Base-by-base conservation (phyloP, 2,888 invertebrate genomes). In the Hemithea aestivaria region DNA sequence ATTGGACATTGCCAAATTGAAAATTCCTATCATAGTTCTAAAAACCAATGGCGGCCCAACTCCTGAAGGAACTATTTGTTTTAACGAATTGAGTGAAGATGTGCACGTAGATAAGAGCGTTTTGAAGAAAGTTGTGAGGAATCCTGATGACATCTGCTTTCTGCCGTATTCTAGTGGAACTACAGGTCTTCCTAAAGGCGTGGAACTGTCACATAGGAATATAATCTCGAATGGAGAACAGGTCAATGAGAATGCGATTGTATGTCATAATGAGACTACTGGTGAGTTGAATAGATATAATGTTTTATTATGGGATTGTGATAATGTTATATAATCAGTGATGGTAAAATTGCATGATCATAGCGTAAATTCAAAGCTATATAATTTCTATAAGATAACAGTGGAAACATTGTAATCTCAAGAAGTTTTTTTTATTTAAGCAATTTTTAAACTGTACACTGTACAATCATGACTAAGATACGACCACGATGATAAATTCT, bases 81-180 rank as follows among this genome's bases (percentile, higher is more conserved):
- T 93, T 57, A 85, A 87, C 45, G 92, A 92, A 64, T 56, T 92
- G 1, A 87, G 84, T 6, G 89, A 90, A 68, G 88, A 87, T 30
- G 68, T 82, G n/a, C 70, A 85, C 26, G 80, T 89, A 0, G 90
- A 91, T 42, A 87, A 84, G 22, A 82, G 88, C 2, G 82, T 84
- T 45, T 60, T 91, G 31, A 88, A 79, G 44, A 60, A 82, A 48
- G 82, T 85, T 1, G 71, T 80, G 33, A 66, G 87, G 36, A 65
- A 53, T 27, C 56, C 81, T 0, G 84, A 90, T 11, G 93, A 94
- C 57, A 71, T 92, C 7, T 89, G 90, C 2, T 81, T 94, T 20
- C 58, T 96, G 42, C 96, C 95, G 0, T 96, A 94, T 79, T 96
- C 96, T 1, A 96, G 95, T 61, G 95, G 95, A 0, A 96, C 96